Conservation (phyloP, 2,113 vertebrate genomes). For the Zingel zingel region DNA sequence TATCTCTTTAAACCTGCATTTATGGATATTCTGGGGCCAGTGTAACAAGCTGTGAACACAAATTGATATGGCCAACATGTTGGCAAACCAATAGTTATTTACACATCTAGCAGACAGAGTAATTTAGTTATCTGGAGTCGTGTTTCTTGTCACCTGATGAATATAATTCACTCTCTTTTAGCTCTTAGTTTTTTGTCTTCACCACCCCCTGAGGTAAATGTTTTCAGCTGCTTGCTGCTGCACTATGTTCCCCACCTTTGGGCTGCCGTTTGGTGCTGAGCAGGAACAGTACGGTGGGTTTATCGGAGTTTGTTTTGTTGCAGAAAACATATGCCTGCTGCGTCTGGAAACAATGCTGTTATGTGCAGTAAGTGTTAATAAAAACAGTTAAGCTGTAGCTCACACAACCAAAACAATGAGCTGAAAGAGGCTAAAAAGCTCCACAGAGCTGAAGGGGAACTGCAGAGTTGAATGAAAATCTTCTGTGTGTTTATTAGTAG, state of each 20-base stretch:
- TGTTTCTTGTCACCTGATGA: no score
- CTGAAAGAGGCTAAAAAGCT: neutral
- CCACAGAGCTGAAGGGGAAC: neutral
- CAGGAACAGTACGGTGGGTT: neutral
- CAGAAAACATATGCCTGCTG: neutral
- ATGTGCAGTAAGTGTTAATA: neutral
- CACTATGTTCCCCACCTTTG: neutral
- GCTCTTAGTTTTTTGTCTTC: no score
- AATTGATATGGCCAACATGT: no score
- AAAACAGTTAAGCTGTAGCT: neutral
- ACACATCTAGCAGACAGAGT: no score
- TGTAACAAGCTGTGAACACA: no score
- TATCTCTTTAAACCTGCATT: no score
- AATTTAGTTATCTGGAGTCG: no score
- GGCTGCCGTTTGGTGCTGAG: neutral
- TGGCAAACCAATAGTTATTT: no score
- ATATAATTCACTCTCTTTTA: no score
- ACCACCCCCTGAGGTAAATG: neutral
- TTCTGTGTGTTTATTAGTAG: neutral
- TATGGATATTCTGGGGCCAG: no score
- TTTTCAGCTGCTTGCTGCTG: neutral
- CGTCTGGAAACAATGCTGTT: neutral
- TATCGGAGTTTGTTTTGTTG: neutral
- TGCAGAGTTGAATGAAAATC: neutral
- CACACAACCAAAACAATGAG: no score